A percentile compares a stretch with the other conserved stretches of the same genome.
phyloP scores from a whole-genome alignment of 2,113 vertebrate species.

The Anhinga anhinga region DNA sequence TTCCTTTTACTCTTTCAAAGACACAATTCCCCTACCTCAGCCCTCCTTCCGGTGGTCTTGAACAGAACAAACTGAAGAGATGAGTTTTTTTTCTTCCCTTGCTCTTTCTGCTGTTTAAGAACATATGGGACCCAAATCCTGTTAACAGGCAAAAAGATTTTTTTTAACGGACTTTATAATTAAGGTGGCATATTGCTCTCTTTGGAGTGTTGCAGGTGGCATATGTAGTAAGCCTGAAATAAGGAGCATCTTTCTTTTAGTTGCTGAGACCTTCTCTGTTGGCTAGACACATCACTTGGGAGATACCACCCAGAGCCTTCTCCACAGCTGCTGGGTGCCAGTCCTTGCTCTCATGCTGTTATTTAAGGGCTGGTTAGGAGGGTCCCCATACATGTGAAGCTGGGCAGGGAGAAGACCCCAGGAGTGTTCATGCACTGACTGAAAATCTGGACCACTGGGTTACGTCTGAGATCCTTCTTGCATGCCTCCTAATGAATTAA shows the following conservation, averaged over 20 bases:
- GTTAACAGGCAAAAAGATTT: not conserved
- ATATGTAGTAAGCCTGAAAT: not conserved
- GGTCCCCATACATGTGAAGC: not conserved
- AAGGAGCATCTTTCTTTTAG: not conserved
- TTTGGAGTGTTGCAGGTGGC: not conserved
- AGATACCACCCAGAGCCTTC: not conserved
- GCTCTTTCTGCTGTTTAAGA: not conserved
- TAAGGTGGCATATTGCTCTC: not conserved
- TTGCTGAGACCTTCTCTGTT: not conserved
- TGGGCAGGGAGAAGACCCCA: not conserved
- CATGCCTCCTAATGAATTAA: accelerated
- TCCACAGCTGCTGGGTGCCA: not conserved
- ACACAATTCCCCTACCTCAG: not conserved
- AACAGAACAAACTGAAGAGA: not conserved
- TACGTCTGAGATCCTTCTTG: not conserved
- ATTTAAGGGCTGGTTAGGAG: not conserved
- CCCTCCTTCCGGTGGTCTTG: not conserved
- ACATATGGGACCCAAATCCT: not conserved
- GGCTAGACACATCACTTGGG: not conserved
- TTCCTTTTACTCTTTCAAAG: not conserved
- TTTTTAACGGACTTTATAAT: not conserved
- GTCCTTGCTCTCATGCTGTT: not conserved
- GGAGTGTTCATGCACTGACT: not conserved
- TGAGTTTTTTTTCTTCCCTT: not conserved
- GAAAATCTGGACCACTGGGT: not conserved